Conservation (phyloP, 2,888 invertebrate genomes). For the Drosophila siamana region DNA sequence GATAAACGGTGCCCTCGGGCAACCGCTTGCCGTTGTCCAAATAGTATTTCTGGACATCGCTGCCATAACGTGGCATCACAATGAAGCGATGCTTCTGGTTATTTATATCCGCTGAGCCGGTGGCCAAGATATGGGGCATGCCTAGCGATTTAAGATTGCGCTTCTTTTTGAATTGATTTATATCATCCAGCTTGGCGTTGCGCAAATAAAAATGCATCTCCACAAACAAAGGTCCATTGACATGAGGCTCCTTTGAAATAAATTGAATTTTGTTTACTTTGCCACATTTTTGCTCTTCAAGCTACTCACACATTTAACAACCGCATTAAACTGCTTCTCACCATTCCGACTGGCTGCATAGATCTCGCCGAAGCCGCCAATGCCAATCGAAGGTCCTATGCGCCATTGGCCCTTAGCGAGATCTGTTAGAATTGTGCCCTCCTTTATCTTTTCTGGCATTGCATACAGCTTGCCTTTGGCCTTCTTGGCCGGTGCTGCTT, state of each 20-base stretch:
- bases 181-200: slow-evolving; percentile 90
- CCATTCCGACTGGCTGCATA: slow-evolving; percentile 91
- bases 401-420: slow-evolving; percentile 92
- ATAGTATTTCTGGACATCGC: slow-evolving; percentile 93
- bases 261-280: neutral
- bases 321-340: slow-evolving; percentile 88
- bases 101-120: slow-evolving; percentile 92
- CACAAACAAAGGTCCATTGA: slow-evolving; percentile 97
- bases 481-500: slow-evolving; percentile 63
- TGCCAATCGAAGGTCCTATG: slow-evolving; percentile 94
- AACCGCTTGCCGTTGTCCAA: slow-evolving; percentile 89
- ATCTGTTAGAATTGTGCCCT: slow-evolving; percentile 92
- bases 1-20: slow-evolving; percentile 90
- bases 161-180: slow-evolving; percentile 86
- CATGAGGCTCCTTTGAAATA: slow-evolving; percentile 91
- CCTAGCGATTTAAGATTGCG: slow-evolving; percentile 90
- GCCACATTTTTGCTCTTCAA: neutral
- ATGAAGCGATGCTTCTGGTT: slow-evolving; percentile 94
- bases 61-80: slow-evolving; percentile 95
- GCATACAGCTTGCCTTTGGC: slow-evolving; percentile 81
- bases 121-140: slow-evolving; percentile 93
- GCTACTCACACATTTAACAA: slow-evolving; percentile 92
- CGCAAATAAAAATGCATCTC: slow-evolving; percentile 96
- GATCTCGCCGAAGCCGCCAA: slow-evolving; percentile 97
- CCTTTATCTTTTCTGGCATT: slow-evolving; percentile 82